Evolutionary conservation across 2,113 vertebrate genomes (phyloP).

Genomic region (Charadrius vociferus): DNA sequence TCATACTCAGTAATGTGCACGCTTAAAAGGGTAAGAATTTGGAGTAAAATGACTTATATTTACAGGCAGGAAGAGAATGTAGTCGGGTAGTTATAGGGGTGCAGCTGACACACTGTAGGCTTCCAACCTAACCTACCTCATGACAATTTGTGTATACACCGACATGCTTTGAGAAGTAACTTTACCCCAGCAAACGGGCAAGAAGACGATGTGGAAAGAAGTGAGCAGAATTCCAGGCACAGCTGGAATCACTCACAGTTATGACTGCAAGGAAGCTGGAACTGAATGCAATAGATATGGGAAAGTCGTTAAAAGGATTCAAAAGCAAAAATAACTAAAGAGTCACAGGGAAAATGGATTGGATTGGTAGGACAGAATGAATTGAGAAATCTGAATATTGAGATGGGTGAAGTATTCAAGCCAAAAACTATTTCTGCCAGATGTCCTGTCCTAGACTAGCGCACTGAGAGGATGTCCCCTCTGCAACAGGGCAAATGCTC

Average conservation of each 20-base stretch:
- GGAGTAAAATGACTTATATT: background rate
- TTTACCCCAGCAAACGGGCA: background rate
- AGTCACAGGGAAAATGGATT: background rate
- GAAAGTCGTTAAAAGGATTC: background rate
- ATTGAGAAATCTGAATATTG: background rate
- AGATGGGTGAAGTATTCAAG: background rate
- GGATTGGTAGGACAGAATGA: background rate
- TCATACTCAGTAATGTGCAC: background rate
- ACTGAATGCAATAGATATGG: background rate
- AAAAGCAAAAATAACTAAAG: conserved; percentile 5
- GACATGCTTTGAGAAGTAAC: background rate
- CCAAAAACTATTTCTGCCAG: background rate
- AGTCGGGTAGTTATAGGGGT: background rate
- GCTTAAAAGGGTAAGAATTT: background rate
- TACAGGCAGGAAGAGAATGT: background rate
- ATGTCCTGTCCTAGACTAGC: background rate
- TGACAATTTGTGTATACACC: background rate
- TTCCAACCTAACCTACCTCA: background rate
- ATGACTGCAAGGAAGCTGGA: background rate
- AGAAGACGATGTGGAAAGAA: background rate
- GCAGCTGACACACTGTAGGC: background rate
- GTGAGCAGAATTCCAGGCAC: conserved; percentile 21
- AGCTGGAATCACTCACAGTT: conserved; percentile 40
- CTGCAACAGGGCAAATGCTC: background rate
- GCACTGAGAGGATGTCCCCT: background rate